Percentiles rank a stretch among this genome's conserved stretches.
Conservation (phyloP, 2,797 vertebrate genomes). For the Enteromius thamalakanensis region DNA sequence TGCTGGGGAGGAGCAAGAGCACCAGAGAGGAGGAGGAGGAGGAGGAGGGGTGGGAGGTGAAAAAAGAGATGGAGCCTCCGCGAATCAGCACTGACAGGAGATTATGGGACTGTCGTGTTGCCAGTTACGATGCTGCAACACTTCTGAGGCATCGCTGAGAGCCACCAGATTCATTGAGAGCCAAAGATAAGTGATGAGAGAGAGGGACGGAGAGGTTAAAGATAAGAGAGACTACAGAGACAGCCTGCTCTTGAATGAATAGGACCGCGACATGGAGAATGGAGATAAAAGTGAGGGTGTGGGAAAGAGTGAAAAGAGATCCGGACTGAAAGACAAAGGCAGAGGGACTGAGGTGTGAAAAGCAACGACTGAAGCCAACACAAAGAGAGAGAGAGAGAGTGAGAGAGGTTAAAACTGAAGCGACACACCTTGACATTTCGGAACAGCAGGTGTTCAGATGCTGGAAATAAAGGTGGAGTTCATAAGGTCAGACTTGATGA, state of each 20-base stretch:
- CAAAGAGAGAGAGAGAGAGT: conserved; percentile 56
- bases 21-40: not conserved
- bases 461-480: conserved; percentile 15
- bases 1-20: conserved; percentile 74
- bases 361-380: conserved; percentile 51
- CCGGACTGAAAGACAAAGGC: not conserved
- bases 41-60: conserved; percentile 26
- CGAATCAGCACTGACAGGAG: conserved; percentile 78
- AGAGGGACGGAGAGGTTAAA: conserved; percentile 19
- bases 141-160: conserved; percentile 42
- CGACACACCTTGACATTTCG: conserved; percentile 15
- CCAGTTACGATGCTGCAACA: conserved; percentile 62
- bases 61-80: conserved; percentile 62
- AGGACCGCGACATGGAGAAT: conserved; percentile 13
- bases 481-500: conserved; percentile 19
- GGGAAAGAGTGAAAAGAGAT: conserved; percentile 25
- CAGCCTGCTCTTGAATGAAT: not conserved
- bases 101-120: conserved; percentile 67
- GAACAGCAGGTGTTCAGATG: conserved; percentile 8
- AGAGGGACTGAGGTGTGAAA: conserved; percentile 6
- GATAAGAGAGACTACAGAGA: conserved; percentile 31
- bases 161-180: conserved; percentile 7
- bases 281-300: conserved; percentile 18
- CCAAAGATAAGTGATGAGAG: conserved; percentile 14
- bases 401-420: not conserved